These are phyloP conservation scores for Callaeas wilsoni DNA, from an alignment of 2,113 vertebrate genomes.

Conservation along the genomic window DNA sequence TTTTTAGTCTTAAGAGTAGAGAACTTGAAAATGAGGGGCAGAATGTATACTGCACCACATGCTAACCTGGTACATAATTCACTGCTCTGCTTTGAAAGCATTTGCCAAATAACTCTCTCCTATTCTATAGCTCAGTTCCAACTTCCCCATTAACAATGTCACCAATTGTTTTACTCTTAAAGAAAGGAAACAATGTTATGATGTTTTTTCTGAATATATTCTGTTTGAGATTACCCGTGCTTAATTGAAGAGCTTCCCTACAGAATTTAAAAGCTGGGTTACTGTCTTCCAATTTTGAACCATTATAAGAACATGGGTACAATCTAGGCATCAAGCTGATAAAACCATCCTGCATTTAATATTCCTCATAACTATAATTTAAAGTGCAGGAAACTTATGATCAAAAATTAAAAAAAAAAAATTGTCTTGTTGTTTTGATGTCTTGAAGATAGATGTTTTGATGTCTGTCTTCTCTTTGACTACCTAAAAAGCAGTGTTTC, in stretches of 20 bases:
- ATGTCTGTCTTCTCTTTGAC: neutral
- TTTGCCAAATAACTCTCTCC: neutral
- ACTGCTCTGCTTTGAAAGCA: neutral
- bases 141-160: neutral
- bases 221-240: neutral
- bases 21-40: neutral
- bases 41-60: neutral
- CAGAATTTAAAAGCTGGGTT: neutral
- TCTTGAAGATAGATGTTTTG: neutral
- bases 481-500: neutral
- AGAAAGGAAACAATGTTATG: neutral
- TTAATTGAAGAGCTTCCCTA: neutral
- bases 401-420: neutral
- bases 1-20: neutral
- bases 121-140: neutral
- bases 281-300: neutral
- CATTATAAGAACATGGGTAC: neutral
- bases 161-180: neutral
- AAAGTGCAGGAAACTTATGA: neutral
- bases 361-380: neutral
- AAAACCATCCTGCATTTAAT: neutral
- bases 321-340: neutral
- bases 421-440: neutral
- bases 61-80: neutral
- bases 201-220: neutral